Conservation (phyloP, 2,797 vertebrate species). For the Odontamblyopus lacepedii region DNA sequence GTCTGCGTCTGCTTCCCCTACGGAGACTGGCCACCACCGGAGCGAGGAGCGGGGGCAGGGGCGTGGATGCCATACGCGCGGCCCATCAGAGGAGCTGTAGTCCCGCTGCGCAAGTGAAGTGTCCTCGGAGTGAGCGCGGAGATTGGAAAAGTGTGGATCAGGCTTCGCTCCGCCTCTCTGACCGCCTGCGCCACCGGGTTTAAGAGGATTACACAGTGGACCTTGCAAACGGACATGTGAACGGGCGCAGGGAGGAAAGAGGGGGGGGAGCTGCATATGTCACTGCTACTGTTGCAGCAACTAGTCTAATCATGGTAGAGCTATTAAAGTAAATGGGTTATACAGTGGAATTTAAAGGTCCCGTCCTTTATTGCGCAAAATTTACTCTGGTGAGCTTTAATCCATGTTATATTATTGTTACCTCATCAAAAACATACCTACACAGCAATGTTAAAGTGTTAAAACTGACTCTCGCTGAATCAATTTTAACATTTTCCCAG, state of each 20-base stretch:
- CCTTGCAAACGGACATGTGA: conserved; percentile 69
- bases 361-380: no score
- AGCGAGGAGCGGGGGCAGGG: conserved; percentile 34
- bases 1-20: conserved; percentile 17
- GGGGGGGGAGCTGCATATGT: conserved; percentile 12
- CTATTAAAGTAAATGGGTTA: no score
- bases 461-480: no score
- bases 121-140: conserved; percentile 34
- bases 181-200: conserved; percentile 42
- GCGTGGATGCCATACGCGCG: conserved; percentile 14
- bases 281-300: conserved; percentile 28
- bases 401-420: no score
- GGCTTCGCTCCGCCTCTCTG: conserved; percentile 72
- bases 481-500: no score
- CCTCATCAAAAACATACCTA: no score
- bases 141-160: conserved; percentile 39
- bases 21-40: background rate
- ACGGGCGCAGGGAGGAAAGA: conserved; percentile 29
- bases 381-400: no score
- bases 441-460: no score
- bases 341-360: no score
- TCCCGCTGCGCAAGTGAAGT: conserved; percentile 20
- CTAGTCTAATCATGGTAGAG: no score
- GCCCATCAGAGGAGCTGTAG: background rate
- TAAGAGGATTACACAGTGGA: conserved; percentile 74